Conservation (phyloP, 2,888 invertebrate species). For the Chydorus sphaericus region DNA sequence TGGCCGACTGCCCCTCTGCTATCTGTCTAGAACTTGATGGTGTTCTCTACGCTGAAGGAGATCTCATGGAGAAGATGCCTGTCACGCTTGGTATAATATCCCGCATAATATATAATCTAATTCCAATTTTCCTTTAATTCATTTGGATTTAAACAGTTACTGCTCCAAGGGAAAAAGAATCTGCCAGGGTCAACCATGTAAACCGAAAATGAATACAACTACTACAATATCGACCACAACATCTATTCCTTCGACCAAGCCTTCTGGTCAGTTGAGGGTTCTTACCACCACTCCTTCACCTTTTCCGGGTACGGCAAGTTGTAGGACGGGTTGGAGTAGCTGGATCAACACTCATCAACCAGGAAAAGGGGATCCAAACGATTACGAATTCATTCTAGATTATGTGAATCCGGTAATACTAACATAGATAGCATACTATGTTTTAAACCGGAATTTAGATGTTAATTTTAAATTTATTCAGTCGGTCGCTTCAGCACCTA, state of each 20-base stretch:
- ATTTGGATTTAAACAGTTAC: conserved; percentile 23
- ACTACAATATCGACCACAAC: neutral
- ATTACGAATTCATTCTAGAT: conserved; percentile 42
- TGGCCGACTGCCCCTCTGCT: conserved; percentile 43
- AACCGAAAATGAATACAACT: conserved; percentile 15
- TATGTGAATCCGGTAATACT: conserved; percentile 10
- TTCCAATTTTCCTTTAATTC: too few relatives aligned
- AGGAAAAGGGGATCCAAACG: conserved; percentile 26
- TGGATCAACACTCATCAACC: conserved; percentile 53
- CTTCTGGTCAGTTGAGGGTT: too few relatives aligned
- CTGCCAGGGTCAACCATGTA: conserved; percentile 24
- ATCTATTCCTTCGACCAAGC: too few relatives aligned
- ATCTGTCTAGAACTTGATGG: conserved; percentile 54
- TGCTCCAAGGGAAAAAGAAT: conserved; percentile 25
- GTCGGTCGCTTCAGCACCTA: conserved; percentile 33
- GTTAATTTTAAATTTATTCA: neutral
- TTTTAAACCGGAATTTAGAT: too few relatives aligned
- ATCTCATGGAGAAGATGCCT: conserved; percentile 55
- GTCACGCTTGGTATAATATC: conserved; percentile 53
- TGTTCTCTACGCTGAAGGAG: conserved; percentile 54
- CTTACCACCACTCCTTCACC: conserved; percentile 17
- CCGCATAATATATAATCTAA: too few relatives aligned
- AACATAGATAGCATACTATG: neutral
- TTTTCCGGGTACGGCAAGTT: conserved; percentile 34
- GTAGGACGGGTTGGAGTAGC: conserved; percentile 57